These are phyloP conservation scores for Popillia japonica DNA, from an alignment of 1,140 invertebrate species.

Conservation along the genomic window DNA sequence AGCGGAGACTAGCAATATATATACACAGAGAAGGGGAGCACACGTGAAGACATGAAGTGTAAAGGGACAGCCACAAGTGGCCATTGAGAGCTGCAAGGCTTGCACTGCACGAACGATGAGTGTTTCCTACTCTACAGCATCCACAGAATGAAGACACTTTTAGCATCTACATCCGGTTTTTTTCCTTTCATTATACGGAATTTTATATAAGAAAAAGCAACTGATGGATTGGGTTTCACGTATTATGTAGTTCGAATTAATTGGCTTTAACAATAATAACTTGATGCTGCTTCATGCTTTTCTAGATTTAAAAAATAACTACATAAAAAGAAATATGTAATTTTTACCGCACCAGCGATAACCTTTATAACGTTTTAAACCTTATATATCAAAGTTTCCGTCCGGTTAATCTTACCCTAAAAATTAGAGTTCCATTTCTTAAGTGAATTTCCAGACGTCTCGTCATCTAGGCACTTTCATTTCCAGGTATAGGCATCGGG, in stretches of 20 bases:
- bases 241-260: too few relatives aligned
- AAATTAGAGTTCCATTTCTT: constrained; percentile 13
- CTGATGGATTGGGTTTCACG: not conserved
- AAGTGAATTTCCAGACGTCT: constrained; percentile 30
- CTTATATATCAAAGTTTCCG: not conserved
- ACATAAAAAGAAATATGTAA: too few relatives aligned
- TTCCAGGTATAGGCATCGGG: constrained; percentile 24
- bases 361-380: too few relatives aligned
- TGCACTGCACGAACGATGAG: constrained; percentile 46
- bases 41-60: constrained; percentile 44
- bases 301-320: too few relatives aligned
- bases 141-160: constrained; percentile 29
- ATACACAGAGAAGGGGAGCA: constrained; percentile 36
- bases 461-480: constrained; percentile 22
- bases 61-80: constrained; percentile 54
- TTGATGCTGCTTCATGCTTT: too few relatives aligned
- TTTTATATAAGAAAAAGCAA: not conserved
- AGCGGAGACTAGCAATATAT: not conserved
- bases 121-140: constrained; percentile 14
- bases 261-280: too few relatives aligned
- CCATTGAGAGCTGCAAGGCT: constrained; percentile 55
- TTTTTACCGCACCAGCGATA: too few relatives aligned
- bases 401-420: constrained; percentile 3
- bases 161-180: constrained; percentile 26
- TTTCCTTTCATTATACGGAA: not conserved